These are phyloP conservation scores for Achlya flavicornis DNA, from an alignment of 2,888 invertebrate genomes.

Conservation along the genomic window DNA sequence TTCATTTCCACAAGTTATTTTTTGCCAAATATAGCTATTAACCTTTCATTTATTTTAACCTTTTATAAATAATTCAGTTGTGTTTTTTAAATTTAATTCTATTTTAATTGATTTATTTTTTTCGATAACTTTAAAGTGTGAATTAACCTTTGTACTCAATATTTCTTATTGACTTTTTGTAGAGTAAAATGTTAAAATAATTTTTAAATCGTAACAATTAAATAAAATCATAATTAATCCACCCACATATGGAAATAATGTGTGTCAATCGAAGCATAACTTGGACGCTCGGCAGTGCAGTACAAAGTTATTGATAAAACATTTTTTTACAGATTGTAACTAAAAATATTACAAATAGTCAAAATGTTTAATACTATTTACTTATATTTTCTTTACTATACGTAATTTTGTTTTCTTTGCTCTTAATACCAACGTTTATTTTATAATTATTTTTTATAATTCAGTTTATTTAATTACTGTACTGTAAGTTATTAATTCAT, in stretches of 20 bases:
- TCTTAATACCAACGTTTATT: no score
- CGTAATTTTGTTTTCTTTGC: no score
- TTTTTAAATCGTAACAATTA: background rate
- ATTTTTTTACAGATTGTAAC: background rate
- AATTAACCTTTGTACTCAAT: no score
- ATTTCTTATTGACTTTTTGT: no score
- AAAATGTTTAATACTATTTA: no score
- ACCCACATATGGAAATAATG: background rate
- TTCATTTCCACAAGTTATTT: background rate
- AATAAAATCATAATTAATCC: background rate
- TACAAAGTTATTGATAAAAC: background rate
- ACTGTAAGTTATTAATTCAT: no score
- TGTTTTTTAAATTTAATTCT: background rate
- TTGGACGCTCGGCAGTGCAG: background rate
- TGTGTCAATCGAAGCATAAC: background rate
- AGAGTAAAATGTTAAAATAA: background rate
- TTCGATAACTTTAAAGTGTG: no score
- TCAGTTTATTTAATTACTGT: no score
- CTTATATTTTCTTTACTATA: no score
- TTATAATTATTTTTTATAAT: no score
- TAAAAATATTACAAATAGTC: background rate
- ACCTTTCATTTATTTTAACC: background rate
- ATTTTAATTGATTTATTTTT: background rate
- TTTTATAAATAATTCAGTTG: background rate
- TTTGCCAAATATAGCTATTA: background rate